phyloP scores from a whole-genome alignment of 2,113 vertebrate species.

The Conger conger region DNA sequence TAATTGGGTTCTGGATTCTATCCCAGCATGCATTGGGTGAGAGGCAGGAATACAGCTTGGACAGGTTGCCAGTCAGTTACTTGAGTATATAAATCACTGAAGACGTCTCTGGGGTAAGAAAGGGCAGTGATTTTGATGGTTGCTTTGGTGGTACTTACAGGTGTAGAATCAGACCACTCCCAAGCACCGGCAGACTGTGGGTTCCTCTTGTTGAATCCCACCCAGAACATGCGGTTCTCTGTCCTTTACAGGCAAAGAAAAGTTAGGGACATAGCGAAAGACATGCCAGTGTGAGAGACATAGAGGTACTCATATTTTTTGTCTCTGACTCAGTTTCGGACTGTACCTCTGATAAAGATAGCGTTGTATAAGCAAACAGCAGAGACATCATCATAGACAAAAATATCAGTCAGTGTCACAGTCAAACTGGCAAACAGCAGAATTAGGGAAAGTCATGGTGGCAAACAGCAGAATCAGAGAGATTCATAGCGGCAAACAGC shows the following conservation, averaged over 20 bases:
- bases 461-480: neutral
- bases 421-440: conserved; percentile 19
- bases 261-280: conserved; percentile 28
- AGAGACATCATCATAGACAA: neutral
- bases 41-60: too few relatives aligned
- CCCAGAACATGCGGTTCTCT: conserved; percentile 91
- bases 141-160: conserved; percentile 67
- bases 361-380: too few relatives aligned
- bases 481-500: neutral
- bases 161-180: conserved; percentile 88
- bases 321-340: too few relatives aligned
- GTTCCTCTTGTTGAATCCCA: conserved; percentile 91
- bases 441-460: neutral
- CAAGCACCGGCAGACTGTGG: conserved; percentile 73
- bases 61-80: too few relatives aligned
- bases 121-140: neutral
- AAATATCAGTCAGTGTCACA: neutral
- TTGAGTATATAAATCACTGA: too few relatives aligned
- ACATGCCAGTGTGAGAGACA: neutral
- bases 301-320: too few relatives aligned
- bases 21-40: too few relatives aligned
- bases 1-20: neutral
- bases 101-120: neutral
- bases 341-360: too few relatives aligned
- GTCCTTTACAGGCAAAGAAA: conserved; percentile 57